Conservation (phyloP, 2,797 vertebrate species). For the Siniperca scherzeri region DNA sequence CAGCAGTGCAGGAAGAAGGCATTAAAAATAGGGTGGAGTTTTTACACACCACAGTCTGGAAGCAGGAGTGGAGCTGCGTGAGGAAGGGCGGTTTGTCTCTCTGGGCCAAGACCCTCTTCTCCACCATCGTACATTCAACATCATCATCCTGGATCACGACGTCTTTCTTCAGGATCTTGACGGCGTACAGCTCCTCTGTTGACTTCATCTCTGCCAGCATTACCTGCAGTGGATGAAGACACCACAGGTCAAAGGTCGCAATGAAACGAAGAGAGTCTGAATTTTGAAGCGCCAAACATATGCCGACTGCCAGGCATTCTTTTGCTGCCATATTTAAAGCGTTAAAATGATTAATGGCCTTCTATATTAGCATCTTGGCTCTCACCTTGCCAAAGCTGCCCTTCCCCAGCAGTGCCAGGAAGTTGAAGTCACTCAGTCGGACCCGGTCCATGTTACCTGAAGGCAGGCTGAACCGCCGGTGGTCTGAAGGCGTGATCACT, state of each 20-base stretch:
- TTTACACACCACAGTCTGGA: slow-evolving; percentile 92
- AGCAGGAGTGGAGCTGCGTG: slow-evolving; percentile 97
- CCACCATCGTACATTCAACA: slow-evolving; percentile 98
- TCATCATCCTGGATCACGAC: slow-evolving; percentile 99
- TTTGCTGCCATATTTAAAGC: neutral
- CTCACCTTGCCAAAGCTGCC: slow-evolving; percentile 98
- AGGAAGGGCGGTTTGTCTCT: slow-evolving; percentile 95
- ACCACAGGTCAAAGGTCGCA: neutral
- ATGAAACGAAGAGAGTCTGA: neutral
- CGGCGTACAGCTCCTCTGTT: slow-evolving; percentile 93
- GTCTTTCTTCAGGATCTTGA: slow-evolving; percentile 99
- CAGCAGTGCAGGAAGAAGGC: neutral
- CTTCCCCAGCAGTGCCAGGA: slow-evolving; percentile 97
- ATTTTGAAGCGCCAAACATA: neutral
- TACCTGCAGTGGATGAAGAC: slow-evolving; percentile 84
- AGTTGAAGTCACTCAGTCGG: slow-evolving; percentile 95
- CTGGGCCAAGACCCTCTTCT: slow-evolving; percentile 95
- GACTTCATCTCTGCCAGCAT: slow-evolving; percentile 98
- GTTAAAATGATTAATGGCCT: neutral
- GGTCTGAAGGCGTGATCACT: slow-evolving; percentile 92
- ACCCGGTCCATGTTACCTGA: slow-evolving; percentile 94
- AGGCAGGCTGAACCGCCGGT: slow-evolving; percentile 89
- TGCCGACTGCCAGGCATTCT: neutral
- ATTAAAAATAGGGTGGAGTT: neutral
- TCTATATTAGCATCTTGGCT: neutral